These are phyloP conservation scores for Hypomecis atomaria DNA, from an alignment of 2,888 invertebrate genomes.

Conservation along the genomic window DNA sequence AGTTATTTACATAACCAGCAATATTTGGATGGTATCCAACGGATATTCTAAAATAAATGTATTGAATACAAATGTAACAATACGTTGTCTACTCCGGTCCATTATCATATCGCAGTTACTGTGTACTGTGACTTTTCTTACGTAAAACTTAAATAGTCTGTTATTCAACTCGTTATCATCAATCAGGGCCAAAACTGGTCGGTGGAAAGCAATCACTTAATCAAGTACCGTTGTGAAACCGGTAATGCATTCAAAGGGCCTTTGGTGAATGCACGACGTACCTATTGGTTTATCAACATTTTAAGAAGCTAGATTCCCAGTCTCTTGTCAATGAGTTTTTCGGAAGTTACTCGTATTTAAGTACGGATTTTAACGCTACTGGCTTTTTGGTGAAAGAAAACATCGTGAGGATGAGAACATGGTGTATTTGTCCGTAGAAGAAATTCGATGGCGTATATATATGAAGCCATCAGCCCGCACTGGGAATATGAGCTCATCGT, in stretches of 20 bases:
- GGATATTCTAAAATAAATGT: slow-evolving; percentile 55
- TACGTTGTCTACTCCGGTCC: not conserved
- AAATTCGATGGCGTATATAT: no score
- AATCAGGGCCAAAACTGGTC: slow-evolving; percentile 27
- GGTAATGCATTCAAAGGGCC: slow-evolving; percentile 1
- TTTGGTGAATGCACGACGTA: slow-evolving; percentile 2
- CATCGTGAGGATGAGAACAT: no score
- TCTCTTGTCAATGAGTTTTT: no score
- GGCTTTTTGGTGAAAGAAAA: no score
- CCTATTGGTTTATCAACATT: not conserved
- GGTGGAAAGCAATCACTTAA: slow-evolving; percentile 22
- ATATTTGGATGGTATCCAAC: slow-evolving; percentile 58
- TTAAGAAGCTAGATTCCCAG: no score
- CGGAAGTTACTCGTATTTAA: no score
- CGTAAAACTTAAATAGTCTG: slow-evolving; percentile 31
- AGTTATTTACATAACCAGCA: slow-evolving; percentile 42
- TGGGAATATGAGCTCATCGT: no score
- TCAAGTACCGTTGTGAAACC: slow-evolving; percentile 20
- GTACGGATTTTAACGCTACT: no score
- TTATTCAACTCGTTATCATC: slow-evolving; percentile 33
- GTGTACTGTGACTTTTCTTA: slow-evolving; percentile 16
- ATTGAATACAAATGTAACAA: slow-evolving; percentile 28
- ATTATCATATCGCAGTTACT: slow-evolving; percentile 5
- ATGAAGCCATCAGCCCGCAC: no score
- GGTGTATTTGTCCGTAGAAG: no score